A percentile compares a stretch with the other conserved stretches of the same genome.
These are phyloP conservation scores for Mustela nigripes DNA, from an alignment of 2,113 vertebrate species.

Conservation along the genomic window DNA sequence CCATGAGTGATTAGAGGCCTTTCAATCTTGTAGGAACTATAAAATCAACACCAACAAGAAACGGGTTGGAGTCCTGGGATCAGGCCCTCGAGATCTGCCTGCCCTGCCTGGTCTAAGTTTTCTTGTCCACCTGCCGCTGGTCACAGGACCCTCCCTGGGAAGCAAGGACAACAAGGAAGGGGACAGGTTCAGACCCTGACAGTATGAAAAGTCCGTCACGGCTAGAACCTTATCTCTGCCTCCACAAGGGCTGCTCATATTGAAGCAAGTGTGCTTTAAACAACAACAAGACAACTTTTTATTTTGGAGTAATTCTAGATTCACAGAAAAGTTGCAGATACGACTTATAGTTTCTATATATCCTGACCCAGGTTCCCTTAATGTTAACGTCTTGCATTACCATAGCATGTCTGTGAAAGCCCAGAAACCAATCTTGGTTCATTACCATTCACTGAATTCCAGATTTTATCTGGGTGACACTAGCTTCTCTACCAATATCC, in stretches of 20 bases:
- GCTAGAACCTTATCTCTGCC: not conserved
- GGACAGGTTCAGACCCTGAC: not conserved
- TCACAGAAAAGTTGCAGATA: not conserved
- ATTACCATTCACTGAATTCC: not conserved
- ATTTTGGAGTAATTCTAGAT: constrained; percentile 45
- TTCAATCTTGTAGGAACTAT: not conserved
- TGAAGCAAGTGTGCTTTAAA: not conserved
- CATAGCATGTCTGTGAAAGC: not conserved
- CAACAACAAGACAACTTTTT: not conserved
- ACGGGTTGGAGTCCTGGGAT: not conserved
- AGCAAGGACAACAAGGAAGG: not conserved
- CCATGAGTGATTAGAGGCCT: not conserved
- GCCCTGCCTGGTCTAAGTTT: not conserved
- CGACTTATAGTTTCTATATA: not conserved
- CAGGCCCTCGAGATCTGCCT: not conserved
- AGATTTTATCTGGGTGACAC: not conserved
- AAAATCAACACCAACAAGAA: not conserved
- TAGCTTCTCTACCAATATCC: not conserved
- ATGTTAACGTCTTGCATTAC: not conserved
- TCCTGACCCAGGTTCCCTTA: not conserved
- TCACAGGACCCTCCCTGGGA: not conserved
- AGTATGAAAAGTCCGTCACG: not conserved
- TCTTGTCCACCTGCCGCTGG: not conserved
- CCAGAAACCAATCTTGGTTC: not conserved
- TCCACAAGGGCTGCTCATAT: not conserved